Evolutionary conservation across 2,113 vertebrate genomes (phyloP), one percentile per base, ranked within the genome.

Genomic region (Pseudois nayaur): DNA sequence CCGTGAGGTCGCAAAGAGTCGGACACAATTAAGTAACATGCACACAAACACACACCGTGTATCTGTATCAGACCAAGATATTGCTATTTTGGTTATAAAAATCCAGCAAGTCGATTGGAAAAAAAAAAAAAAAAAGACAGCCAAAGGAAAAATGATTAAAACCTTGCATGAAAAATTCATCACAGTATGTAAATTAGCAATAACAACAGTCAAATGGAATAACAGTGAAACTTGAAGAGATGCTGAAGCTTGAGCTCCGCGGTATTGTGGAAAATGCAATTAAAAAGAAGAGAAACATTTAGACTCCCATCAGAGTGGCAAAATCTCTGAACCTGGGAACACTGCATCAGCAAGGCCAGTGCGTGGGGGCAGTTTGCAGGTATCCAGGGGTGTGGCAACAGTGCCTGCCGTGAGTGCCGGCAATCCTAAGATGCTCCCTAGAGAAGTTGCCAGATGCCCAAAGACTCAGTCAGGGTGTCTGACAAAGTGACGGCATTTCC

Each of bases 391-490:
- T 4, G 62, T 25, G 45, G n/a, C 2, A 10, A 6, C 52, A 10
- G 8, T 3, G 6, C 9, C 11, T 31, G 2, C 1, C 0, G 3
- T 8, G 2, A 1, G 4, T 14, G 60, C 19, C 76, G 3, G 60
- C 36, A 48, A 3, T 31, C 19, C 36, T 64, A 13, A 7, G 31
- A 55, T 36, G 13, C 54, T 23, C 13, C 7, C 33, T 19, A 17
- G 76, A 60, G 74, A 88, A 83, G 5, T 1, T 59, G 60, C 50
- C 14, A 8, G 50, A 27, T 16, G 45, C 23, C 43, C 27, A 59
- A 21, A 57, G 40, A 52, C 55, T 19, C 43, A 60, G 43, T 31
- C 6, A 29, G 43, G 1, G 5, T 14, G 29, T 55, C 78, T 36
- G 54, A 31, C 36, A 54, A 31, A 36, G 19, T 25, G 62, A 13